Evolutionary conservation across 2,797 vertebrate species (phyloP).

Genomic region (Tinamus major): DNA sequence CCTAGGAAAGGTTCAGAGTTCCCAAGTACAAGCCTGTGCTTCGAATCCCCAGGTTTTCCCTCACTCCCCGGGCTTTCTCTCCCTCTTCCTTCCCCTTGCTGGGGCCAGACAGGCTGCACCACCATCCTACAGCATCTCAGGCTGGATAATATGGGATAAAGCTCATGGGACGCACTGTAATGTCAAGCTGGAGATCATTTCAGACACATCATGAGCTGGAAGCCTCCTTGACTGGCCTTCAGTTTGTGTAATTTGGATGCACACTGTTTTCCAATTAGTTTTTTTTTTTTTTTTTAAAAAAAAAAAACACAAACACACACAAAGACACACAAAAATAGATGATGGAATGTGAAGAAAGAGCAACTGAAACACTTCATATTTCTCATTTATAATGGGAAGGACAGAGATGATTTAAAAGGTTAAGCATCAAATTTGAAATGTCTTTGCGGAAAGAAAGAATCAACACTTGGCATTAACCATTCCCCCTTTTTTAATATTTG

Average conservation of each 20-base stretch:
- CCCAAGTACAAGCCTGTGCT: not conserved
- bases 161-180: not conserved
- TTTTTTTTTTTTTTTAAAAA: not conserved
- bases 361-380: not conserved
- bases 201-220: not conserved
- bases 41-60: not conserved
- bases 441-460: not conserved
- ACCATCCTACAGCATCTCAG: not conserved
- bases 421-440: not conserved
- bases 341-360: not conserved
- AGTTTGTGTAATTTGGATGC: not conserved
- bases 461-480: not conserved
- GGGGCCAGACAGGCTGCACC: not conserved
- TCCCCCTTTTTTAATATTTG: not conserved
- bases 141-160: not conserved
- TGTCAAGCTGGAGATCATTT: not conserved
- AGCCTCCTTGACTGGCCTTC: not conserved
- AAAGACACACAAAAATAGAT: not conserved
- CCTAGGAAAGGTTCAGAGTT: not conserved
- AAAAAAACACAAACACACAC: too few relatives aligned
- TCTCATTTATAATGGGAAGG: conserved; percentile 1
- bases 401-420: not conserved
- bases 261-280: not conserved
- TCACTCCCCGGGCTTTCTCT: not conserved
- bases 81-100: not conserved